Percentiles rank a stretch among this genome's conserved stretches.
phyloP scores from a whole-genome alignment of 1,140 invertebrate species.

The Monochamus saltuarius region DNA sequence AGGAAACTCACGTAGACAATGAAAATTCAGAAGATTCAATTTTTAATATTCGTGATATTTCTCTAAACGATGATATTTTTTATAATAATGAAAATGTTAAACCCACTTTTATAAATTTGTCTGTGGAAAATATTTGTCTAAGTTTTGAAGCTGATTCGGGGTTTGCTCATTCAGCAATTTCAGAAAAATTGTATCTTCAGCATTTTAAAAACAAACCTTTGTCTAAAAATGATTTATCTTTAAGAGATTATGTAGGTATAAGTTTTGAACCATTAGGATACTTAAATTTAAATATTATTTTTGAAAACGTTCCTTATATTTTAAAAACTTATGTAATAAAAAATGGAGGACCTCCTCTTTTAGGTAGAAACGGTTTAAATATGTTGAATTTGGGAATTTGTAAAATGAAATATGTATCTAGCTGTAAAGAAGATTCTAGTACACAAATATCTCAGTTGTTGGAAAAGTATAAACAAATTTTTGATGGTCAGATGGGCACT shows the following conservation, averaged over 20 bases:
- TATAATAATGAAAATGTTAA: constrained; percentile 14
- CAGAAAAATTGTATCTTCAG: constrained; percentile 25
- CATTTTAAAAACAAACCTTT: constrained; percentile 23
- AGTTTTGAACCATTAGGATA: constrained; percentile 20
- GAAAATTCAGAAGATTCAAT: background rate
- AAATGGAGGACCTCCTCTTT: constrained; percentile 12
- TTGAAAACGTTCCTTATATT: constrained; percentile 4
- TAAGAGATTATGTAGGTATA: constrained; percentile 23
- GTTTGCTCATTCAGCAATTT: constrained; percentile 24
- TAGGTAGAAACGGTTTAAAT: constrained; percentile 11
- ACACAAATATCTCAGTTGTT: background rate
- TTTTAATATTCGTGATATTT: too few relatives aligned
- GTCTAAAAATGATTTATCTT: constrained; percentile 22
- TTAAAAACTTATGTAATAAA: constrained; percentile 11
- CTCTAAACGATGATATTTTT: background rate
- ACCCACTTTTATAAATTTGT: constrained; percentile 21
- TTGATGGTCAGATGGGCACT: constrained; percentile 3
- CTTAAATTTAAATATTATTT: constrained; percentile 13
- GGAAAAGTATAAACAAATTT: constrained; percentile 1
- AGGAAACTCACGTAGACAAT: background rate
- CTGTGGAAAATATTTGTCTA: constrained; percentile 18
- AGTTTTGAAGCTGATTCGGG: constrained; percentile 23
- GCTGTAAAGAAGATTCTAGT: constrained; percentile 26
- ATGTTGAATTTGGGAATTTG: constrained; percentile 14
- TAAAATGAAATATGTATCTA: constrained; percentile 4